Evolutionary conservation across 1,140 invertebrate species (phyloP), one percentile per base, ranked within the genome.

Genomic region (Stenopsyche tienmushanensis): DNA sequence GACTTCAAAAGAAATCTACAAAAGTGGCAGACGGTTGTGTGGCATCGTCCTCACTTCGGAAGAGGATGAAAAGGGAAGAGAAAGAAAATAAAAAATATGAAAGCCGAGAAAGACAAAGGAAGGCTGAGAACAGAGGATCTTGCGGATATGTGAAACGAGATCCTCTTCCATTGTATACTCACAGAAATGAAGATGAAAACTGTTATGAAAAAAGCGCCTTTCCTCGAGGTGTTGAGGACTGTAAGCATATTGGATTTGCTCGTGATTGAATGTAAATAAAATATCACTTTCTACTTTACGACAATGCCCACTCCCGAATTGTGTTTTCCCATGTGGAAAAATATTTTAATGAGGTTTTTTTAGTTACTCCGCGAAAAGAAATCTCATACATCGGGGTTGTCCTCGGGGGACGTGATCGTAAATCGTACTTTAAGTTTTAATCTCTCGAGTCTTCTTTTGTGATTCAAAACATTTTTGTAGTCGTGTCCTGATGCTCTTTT

Each of bases 61-160:
- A 34, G 13, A 55, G 20, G 29, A 24, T 7, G 17, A 53, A 53
- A 53, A 8, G 50, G 24, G 29, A 17, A 17, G 17, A 5, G 9
- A 45, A 45, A 15, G 17, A 9, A 5, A 18, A 45, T 9, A 45
- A 53, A 29, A 29, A 57, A 57, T 57, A 57, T 57, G 54, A 57
- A 57, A 57, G 54, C 15, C 34, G 3, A 20, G 13, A 41, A 21
- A 57, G 54, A 57, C 54, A 57, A 57, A 57, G 52, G 39, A 13
- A 50, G 24, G 54, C 24, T 39, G 34, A 29, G 54, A 57, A 26
- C 20, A 42, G 54, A 57, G 54, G 52, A 57, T 57, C 54, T 57
- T 42, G 34, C 34, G 54, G 29, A 57, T 57, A 57, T 57, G 39
- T 42, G 54, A 57, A 57, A 57, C 54, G 54, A 57, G 54, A 57